Evolutionary conservation across 2,797 vertebrate species (phyloP), one percentile per base, ranked within the genome.

Genomic region (Cyprinodon diabolis): DNA sequence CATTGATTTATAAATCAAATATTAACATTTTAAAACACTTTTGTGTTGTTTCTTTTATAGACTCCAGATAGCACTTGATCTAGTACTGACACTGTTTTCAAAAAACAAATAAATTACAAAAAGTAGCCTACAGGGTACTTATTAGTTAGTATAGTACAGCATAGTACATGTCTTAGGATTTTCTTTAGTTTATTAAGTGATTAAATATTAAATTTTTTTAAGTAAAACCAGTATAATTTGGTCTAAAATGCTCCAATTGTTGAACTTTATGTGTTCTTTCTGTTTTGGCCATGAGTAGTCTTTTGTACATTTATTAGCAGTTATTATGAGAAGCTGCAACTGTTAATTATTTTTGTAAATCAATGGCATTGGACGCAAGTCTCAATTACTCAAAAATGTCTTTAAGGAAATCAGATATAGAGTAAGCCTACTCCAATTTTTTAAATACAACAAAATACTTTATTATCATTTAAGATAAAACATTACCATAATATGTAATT

Each of bases 181-280:
- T 74, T 69, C 30, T 25, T 66, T 55, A 21, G 21, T 83, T 69
- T 83, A 76, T 80, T 81, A 81, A 84, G 80, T 72, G 35, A 70
- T 77, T 75, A 85, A 71, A 81, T 54, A 68, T 25, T n/a, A n/a
- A n/a, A n/a, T n/a, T n/a, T 21, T 54, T 66, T 76, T 49, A 45
- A 84, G 71, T 82, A 30, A 81, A 81, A 78, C 63, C 71, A 77
- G 82, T 60, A 70, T 78, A 69, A 83, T 72, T 83, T 71, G 55
- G 66, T 74, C 67, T 76, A 60, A 81, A 83, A 72, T 75, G 43
- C 58, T 76, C 74, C 43, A 75, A 74, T 81, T 84, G 69, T 73
- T 71, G 66, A 56, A 49, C 70, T 73, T 47, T 15, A 67, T 37
- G 25, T 52, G 74, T 67, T 76, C 43, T 71, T 72, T 83, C 60